phyloP scores from a whole-genome alignment of 35 echinoderm and acorn worm species.

The Ophiothrix spiculata region DNA sequence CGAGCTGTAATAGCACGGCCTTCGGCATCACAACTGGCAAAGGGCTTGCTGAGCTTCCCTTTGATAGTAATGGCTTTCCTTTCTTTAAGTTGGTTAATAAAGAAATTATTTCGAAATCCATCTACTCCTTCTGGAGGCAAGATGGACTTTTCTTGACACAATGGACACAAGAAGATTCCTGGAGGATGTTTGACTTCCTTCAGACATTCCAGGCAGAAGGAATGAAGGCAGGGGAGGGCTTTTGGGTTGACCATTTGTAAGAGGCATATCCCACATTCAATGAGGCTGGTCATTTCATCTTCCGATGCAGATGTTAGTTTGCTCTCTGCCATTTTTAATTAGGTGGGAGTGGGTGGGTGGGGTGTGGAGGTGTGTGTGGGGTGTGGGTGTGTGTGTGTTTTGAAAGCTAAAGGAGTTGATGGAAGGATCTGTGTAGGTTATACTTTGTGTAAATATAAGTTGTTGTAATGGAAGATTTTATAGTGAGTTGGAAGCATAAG shows the following conservation, averaged over 20 bases:
- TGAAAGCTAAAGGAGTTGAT: no score
- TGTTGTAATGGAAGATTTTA: no score
- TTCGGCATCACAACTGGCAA: not conserved
- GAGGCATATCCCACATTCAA: not conserved
- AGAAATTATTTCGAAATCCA: slow-evolving; percentile 5
- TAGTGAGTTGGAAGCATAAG: no score
- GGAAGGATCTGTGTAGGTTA: no score
- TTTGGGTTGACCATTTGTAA: not conserved
- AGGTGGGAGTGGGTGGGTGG: no score
- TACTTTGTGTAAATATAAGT: no score
- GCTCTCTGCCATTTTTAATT: no score
- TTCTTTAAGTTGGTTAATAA: not conserved
- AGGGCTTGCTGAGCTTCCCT: not conserved
- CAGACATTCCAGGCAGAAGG: not conserved
- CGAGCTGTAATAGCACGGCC: not conserved
- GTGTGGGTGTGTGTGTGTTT: no score
- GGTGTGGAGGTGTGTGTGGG: no score
- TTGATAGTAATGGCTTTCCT: not conserved
- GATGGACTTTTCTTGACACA: not conserved
- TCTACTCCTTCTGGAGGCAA: not conserved
- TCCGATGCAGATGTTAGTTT: no score
- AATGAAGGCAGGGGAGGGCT: not conserved
- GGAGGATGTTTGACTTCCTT: not conserved
- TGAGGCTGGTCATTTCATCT: no score
- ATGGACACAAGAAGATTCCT: not conserved